phyloP scores from a whole-genome alignment of 2,888 invertebrate genomes.

The Hirtodrosophila histrioides region DNA sequence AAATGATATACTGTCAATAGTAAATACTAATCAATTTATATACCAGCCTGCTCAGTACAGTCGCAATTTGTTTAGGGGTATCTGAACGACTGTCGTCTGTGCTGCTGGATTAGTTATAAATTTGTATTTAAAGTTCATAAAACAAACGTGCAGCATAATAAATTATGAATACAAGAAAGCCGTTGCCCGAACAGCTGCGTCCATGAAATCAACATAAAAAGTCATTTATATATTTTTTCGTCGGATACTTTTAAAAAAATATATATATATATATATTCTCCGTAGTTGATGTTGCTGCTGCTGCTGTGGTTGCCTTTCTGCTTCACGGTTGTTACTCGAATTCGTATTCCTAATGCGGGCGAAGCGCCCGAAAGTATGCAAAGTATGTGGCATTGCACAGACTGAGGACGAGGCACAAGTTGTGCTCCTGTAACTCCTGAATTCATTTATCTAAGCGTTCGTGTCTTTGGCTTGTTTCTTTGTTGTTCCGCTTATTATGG shows the following conservation, averaged over 20 bases:
- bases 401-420: conserved; percentile 20
- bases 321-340: conserved; percentile 71
- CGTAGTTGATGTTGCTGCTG: conserved; percentile 53
- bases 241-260: conserved; percentile 16
- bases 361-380: conserved; percentile 62
- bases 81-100: background rate
- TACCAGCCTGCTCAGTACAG: no score
- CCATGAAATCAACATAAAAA: conserved; percentile 80
- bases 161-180: conserved; percentile 58
- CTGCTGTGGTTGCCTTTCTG: conserved; percentile 46
- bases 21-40: no score
- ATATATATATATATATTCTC: conserved; percentile 56
- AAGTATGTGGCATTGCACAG: conserved; percentile 61
- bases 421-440: conserved; percentile 47
- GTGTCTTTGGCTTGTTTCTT: conserved; percentile 68
- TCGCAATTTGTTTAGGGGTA: background rate
- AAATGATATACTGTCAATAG: no score
- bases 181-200: conserved; percentile 66
- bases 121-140: conserved; percentile 73
- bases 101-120: conserved; percentile 46
- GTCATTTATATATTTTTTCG: conserved; percentile 71
- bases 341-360: conserved; percentile 45
- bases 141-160: conserved; percentile 68
- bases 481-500: conserved; percentile 65
- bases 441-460: conserved; percentile 76